Percentiles rank a stretch among this genome's conserved stretches.
Evolutionary conservation across 2,113 vertebrate genomes (phyloP).

Genomic region (Varanus salvator): DNA sequence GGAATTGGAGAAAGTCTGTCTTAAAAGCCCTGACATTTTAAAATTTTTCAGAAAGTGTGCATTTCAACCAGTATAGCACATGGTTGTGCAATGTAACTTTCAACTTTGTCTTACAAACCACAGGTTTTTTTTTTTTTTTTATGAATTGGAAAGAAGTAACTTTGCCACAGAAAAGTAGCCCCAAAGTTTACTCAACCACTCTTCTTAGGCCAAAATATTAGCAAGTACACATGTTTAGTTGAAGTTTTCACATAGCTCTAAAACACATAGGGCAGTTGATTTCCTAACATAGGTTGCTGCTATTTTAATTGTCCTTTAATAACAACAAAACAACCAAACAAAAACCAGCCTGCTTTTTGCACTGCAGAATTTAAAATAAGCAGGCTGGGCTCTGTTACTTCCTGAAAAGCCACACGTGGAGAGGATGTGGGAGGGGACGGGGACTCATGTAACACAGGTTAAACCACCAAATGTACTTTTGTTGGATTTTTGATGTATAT

Average conservation of each 20-base stretch:
- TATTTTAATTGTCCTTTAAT: conserved; percentile 50
- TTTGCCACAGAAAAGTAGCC: not conserved
- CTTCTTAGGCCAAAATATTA: not conserved
- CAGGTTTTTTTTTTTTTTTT: not conserved
- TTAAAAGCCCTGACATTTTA: conserved; percentile 75
- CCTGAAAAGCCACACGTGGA: conserved; percentile 34
- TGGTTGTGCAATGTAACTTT: conserved; percentile 55
- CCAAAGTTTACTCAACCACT: not conserved
- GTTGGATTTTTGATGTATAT: conserved; percentile 49
- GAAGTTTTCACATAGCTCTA: conserved; percentile 37
- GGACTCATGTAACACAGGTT: not conserved
- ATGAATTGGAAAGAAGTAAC: conserved; percentile 9
- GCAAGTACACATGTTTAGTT: not conserved
- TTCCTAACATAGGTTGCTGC: conserved; percentile 57
- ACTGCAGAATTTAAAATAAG: conserved; percentile 51
- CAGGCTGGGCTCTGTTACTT: conserved; percentile 29
- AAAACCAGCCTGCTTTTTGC: conserved; percentile 42
- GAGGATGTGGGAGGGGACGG: conserved; percentile 44
- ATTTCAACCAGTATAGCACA: conserved; percentile 58
- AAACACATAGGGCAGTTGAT: conserved; percentile 48
- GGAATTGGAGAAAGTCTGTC: conserved; percentile 76
- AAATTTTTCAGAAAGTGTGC: conserved; percentile 60
- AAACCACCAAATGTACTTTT: conserved; percentile 46
- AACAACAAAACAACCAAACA: not conserved
- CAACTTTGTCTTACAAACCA: not conserved